Base-by-base conservation (phyloP, 2,797 vertebrate genomes). In the Acestrorhynchus altus region DNA sequence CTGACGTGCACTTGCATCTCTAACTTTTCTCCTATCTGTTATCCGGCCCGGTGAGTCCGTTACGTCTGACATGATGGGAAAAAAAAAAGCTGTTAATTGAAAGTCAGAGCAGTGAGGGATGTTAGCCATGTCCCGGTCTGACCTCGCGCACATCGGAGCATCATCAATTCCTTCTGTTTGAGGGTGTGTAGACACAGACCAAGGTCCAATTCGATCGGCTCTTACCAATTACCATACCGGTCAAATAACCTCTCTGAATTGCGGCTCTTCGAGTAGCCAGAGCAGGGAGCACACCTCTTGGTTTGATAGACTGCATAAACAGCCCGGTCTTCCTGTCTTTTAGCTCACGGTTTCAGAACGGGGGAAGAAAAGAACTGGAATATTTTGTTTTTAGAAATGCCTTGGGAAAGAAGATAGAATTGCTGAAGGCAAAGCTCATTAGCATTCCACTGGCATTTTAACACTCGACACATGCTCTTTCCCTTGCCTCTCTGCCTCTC, bases 271-370 rank as follows among this genome's bases (percentile, higher is more conserved):
- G 31, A 77, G 67, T 69, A 69, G 31, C 49, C 28, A 4, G 28
- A 11, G 4, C 1, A 52, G 49, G n/a, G 46, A 52, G 47, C 66
- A 12, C 8, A 51, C 22, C 39, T 52, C 57, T 35, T 35, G 28
- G 60, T 47, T 51, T n/a, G 76, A 71, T 8, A 47, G 52, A 47
- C 59, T 9, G 60, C 59, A 65, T 70, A 70, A 77, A 70, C n/a
- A 49, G 42, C 15, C 46, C n/a, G 6, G 28, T 46, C 67, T 44
- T 16, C 15, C 12, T 56, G 8, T 49, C 57, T 26, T 31, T 31
- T 13, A 31, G 10, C 67, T 24, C 8, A 35, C 28, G 15, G 0
- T 39, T 52, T 52, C 31, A 69, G 18, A 18, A 35, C n/a, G 67
- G 18, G 49, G n/a, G 39, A 39, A 54, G 67, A 40, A 54, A 69